phyloP scores from a whole-genome alignment of 2,113 vertebrate genomes.

The rat (Rattus norvegicus) region DNA sequence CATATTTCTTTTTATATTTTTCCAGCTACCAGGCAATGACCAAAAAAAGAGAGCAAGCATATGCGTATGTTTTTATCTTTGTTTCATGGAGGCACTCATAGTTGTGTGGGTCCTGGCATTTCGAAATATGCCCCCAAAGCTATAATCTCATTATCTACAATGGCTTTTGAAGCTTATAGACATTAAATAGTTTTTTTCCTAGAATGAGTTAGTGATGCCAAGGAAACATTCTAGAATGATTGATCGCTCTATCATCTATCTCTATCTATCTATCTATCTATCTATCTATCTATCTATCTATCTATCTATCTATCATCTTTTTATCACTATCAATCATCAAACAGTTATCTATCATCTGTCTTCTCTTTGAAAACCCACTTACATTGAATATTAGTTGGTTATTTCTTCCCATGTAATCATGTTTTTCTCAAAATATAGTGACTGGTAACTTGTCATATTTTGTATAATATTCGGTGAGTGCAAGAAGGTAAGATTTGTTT shows the following conservation, averaged over 20 bases:
- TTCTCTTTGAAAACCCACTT: slow-evolving; percentile 25
- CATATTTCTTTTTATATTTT: not conserved
- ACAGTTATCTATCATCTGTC: not conserved
- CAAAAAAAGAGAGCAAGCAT: not conserved
- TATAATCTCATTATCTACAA: not conserved
- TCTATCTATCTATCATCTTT: not conserved
- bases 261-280: not conserved
- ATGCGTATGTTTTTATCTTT: not conserved
- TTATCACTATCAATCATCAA: not conserved
- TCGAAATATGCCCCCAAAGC: not conserved
- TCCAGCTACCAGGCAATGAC: not conserved
- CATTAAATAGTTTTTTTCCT: not conserved
- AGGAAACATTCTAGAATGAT: not conserved
- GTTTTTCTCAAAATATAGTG: not conserved
- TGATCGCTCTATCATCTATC: not conserved
- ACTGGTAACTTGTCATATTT: not conserved
- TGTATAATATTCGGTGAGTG: not conserved
- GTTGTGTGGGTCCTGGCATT: not conserved
- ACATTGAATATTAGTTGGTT: not conserved
- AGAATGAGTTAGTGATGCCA: not conserved
- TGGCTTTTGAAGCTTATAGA: not conserved
- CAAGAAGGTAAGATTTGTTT: slow-evolving; percentile 10
- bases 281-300: not conserved
- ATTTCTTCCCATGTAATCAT: not conserved
- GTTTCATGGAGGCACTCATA: not conserved